phyloP scores from a whole-genome alignment of 1,140 invertebrate species.

The Hormaphis cornu region DNA sequence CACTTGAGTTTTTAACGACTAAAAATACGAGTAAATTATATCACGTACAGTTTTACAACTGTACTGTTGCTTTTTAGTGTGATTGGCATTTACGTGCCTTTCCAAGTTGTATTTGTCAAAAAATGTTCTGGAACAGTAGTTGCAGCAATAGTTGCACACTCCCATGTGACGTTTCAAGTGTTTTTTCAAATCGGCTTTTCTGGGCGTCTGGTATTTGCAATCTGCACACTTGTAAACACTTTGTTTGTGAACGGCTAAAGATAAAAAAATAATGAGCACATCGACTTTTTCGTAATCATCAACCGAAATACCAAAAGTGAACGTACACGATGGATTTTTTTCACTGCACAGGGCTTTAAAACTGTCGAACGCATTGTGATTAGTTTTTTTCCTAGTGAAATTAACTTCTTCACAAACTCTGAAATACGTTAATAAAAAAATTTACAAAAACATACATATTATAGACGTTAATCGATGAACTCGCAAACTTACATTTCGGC shows the following conservation, averaged over 20 bases:
- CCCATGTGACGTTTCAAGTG: slow-evolving; percentile 26
- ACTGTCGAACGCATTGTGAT: background rate
- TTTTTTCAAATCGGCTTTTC: slow-evolving; percentile 27
- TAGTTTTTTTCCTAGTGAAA: background rate
- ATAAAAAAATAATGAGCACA: background rate
- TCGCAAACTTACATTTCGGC: background rate
- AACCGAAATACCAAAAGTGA: no score
- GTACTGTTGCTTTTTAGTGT: slow-evolving; percentile 23
- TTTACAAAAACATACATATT: background rate
- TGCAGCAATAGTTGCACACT: background rate
- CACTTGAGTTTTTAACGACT: no score
- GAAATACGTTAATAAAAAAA: background rate
- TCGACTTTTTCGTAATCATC: no score
- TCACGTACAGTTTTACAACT: background rate
- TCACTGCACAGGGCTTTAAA: slow-evolving; percentile 12
- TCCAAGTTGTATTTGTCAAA: slow-evolving; percentile 26
- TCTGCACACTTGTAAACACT: background rate
- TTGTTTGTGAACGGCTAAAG: background rate
- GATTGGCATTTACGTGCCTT: slow-evolving; percentile 20
- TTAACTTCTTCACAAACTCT: background rate
- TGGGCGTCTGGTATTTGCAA: slow-evolving; percentile 4
- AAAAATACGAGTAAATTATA: no score
- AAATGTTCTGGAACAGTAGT: slow-evolving; percentile 12
- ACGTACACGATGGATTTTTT: background rate
- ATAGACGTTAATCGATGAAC: background rate